Conservation (phyloP, 2,888 invertebrate genomes). For the Chironomus riparius region DNA sequence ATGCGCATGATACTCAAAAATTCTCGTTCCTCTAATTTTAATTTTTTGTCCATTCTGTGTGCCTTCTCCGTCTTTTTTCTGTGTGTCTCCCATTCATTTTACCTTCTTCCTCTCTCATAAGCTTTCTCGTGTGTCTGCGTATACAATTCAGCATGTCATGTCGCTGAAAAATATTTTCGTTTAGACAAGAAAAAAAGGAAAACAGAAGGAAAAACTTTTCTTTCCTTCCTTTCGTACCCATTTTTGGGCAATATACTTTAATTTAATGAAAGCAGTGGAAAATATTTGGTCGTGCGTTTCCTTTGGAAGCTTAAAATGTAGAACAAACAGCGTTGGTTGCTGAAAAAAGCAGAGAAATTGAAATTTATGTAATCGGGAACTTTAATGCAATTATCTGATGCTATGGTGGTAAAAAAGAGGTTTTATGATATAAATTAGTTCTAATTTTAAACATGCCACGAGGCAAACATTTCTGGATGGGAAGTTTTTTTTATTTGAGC, state of each 20-base stretch:
- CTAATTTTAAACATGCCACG: background rate
- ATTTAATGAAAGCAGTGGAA: slow-evolving; percentile 17
- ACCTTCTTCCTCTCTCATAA: background rate
- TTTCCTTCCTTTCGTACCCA: background rate
- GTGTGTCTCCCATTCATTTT: background rate
- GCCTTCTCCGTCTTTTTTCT: background rate
- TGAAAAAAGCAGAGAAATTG: background rate
- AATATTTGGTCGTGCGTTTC: slow-evolving; percentile 5
- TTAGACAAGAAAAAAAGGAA: background rate
- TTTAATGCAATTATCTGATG: slow-evolving; percentile 18
- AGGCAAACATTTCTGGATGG: background rate
- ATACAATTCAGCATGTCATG: background rate
- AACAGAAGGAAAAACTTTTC: background rate
- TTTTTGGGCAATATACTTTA: slow-evolving; percentile 10
- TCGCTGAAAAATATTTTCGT: background rate
- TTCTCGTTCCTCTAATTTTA: background rate
- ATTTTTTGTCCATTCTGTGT: background rate
- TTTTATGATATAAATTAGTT: too few species aligned
- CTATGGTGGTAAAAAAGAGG: background rate
- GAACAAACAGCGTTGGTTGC: background rate
- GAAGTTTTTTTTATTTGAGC: too few species aligned
- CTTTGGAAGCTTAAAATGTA: background rate
- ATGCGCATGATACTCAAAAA: slow-evolving; percentile 23
- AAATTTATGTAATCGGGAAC: slow-evolving; percentile 20
- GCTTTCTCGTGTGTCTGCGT: background rate